Conservation (phyloP, 2,113 vertebrate species). For the Hyaena hyaena region DNA sequence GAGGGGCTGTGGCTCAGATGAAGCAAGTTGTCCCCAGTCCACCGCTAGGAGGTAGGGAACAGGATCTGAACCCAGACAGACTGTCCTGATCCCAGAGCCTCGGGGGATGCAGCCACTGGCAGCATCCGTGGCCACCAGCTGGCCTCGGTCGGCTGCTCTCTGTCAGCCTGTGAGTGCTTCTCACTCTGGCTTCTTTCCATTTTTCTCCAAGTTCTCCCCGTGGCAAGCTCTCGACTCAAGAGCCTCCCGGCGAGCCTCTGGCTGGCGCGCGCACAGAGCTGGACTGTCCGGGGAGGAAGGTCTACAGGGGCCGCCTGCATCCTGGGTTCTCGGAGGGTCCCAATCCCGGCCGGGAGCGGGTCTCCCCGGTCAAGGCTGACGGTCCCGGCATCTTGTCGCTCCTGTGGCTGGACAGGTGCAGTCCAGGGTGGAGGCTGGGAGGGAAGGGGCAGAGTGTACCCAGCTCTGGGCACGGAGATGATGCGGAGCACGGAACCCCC, state of each 20-base stretch:
- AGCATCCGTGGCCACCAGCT: neutral
- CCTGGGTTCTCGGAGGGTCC: neutral
- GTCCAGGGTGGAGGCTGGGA: neutral
- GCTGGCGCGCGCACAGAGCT: neutral
- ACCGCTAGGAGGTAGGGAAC: neutral
- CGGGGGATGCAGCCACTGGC: fast-evolving
- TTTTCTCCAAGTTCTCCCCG: neutral
- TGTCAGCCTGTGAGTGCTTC: neutral
- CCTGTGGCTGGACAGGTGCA: neutral
- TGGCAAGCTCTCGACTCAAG: conserved; percentile 24
- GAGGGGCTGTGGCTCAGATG: neutral
- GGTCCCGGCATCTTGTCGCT: fast-evolving
- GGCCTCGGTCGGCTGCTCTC: neutral
- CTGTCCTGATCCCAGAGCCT: neutral
- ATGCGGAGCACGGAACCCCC: neutral
- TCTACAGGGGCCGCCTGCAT: neutral
- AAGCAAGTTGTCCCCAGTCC: neutral
- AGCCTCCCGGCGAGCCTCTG: conserved; percentile 9
- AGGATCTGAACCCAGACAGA: neutral
- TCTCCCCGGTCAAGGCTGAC: neutral
- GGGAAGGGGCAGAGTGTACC: neutral
- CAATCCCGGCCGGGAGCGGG: neutral
- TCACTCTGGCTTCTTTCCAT: neutral
- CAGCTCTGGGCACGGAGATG: neutral
- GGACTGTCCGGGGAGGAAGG: neutral